Percentiles rank a stretch among this genome's conserved stretches.
These are phyloP conservation scores for Scaptomyza caliginosa DNA, from an alignment of 2,888 invertebrate species.

Conservation along the genomic window DNA sequence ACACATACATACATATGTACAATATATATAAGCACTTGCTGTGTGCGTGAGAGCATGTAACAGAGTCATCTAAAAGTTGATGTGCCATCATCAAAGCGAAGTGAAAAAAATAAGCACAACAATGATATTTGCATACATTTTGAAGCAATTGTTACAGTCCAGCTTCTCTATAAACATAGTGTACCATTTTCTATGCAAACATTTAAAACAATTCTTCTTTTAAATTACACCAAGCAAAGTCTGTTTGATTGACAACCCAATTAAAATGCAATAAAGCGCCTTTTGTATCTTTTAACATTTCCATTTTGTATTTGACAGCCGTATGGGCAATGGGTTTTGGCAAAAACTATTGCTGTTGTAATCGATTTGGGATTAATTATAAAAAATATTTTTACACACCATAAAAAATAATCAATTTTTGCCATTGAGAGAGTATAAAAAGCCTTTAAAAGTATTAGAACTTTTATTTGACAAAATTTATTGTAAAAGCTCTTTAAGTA, in stretches of 20 bases:
- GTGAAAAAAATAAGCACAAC: constrained; percentile 5
- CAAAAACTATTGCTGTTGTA: neutral
- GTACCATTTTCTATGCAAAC: neutral
- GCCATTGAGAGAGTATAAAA: too few relatives aligned
- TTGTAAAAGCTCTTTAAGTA: neutral
- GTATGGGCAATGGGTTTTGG: neutral
- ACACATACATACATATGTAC: neutral
- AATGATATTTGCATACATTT: constrained; percentile 14
- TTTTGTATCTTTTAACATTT: neutral
- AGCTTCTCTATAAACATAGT: neutral
- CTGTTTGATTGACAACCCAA: constrained; percentile 1
- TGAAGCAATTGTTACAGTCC: neutral
- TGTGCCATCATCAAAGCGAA: constrained; percentile 33
- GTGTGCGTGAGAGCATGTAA: neutral
- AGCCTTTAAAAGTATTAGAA: too few relatives aligned
- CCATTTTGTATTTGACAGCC: neutral
- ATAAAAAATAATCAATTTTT: too few relatives aligned
- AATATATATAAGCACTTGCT: neutral
- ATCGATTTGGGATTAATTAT: neutral
- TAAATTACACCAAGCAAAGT: neutral
- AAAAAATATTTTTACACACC: neutral
- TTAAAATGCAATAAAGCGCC: neutral
- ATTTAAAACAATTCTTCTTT: neutral
- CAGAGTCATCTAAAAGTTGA: constrained; percentile 25
- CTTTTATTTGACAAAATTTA: neutral